These are phyloP conservation scores for Notolepis coatsorum DNA, from an alignment of 2,797 vertebrate species.

Conservation along the genomic window DNA sequence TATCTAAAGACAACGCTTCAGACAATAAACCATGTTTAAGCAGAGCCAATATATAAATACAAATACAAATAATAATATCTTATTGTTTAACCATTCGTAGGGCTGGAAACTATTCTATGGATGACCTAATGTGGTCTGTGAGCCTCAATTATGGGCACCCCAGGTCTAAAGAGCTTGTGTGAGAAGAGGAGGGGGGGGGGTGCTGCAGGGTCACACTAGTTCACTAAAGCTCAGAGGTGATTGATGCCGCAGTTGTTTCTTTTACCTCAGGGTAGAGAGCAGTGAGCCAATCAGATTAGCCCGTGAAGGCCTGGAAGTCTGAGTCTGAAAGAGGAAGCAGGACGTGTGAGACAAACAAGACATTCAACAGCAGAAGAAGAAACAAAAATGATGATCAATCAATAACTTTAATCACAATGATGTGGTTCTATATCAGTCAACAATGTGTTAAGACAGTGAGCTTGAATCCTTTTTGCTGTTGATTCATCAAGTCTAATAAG, in stretches of 20 bases:
- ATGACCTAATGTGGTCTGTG: background rate
- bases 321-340: slow-evolving; percentile 85
- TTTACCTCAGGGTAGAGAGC: slow-evolving; percentile 78
- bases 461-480: too few relatives aligned
- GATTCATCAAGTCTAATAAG: too few relatives aligned
- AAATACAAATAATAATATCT: too few relatives aligned
- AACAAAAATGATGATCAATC: background rate
- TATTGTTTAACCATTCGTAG: too few relatives aligned
- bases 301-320: slow-evolving; percentile 87
- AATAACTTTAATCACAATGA: background rate
- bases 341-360: slow-evolving; percentile 63
- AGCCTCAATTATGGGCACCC: background rate
- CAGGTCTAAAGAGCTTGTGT: slow-evolving; percentile 8
- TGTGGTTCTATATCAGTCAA: background rate
- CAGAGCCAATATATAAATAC: too few relatives aligned
- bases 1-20: too few relatives aligned
- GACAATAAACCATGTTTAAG: too few relatives aligned
- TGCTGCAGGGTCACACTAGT: too few relatives aligned
- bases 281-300: slow-evolving; percentile 78
- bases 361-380: background rate
- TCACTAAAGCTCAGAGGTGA: background rate
- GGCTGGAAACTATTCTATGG: too few relatives aligned
- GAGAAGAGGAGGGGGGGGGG: slow-evolving; percentile 2
- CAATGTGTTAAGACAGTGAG: too few relatives aligned
- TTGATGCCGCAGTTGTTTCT: slow-evolving; percentile 44